These are phyloP conservation scores for Penaeus japonicus DNA, from an alignment of 1,140 invertebrate species.

Conservation along the genomic window DNA sequence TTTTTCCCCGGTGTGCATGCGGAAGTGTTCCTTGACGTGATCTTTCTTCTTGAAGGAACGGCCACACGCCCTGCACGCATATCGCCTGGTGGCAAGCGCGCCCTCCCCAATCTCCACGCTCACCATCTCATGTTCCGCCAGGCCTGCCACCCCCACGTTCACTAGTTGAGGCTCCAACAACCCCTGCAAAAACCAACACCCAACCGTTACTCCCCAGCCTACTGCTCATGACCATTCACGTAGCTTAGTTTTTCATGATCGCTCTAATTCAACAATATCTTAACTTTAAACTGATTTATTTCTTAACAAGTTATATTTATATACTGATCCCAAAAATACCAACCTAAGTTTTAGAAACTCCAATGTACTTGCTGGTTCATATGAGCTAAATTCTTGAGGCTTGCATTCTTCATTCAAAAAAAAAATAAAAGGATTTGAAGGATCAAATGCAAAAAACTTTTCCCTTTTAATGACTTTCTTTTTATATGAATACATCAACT, in stretches of 20 bases:
- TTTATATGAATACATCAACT: too few species aligned
- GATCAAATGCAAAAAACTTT: too few species aligned
- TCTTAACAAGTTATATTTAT: too few species aligned
- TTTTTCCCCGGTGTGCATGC: slow-evolving; percentile 71
- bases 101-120: slow-evolving; percentile 29
- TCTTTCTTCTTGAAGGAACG: slow-evolving; percentile 99
- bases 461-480: too few species aligned
- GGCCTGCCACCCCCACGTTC: neutral
- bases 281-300: too few species aligned
- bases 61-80: slow-evolving; percentile 95
- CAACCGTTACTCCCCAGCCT: slow-evolving; percentile 25
- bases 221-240: too few species aligned
- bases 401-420: neutral
- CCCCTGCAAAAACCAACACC: slow-evolving; percentile 51
- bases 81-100: slow-evolving; percentile 69
- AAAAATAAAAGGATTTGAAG: neutral
- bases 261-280: neutral
- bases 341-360: too few species aligned
- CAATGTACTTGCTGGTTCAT: too few species aligned
- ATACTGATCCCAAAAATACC: too few species aligned
- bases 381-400: too few species aligned
- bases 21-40: slow-evolving; percentile 97
- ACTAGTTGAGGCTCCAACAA: neutral
- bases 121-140: slow-evolving; percentile 35
- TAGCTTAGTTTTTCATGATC: neutral